Evolutionary conservation across 2,888 invertebrate species (phyloP).

Genomic region (Mesochorus sp.): DNA sequence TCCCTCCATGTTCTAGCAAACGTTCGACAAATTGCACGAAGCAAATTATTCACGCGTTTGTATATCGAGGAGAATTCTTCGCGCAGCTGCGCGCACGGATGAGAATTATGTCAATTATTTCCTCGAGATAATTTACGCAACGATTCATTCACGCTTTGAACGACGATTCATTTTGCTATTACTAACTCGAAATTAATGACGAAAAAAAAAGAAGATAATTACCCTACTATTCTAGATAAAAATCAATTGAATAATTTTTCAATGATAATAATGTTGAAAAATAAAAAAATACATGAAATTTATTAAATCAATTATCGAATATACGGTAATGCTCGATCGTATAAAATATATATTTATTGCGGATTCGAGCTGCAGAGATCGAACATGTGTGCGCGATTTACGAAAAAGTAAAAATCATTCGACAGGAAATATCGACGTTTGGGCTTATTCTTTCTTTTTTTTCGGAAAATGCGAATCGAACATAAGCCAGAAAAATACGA

Average conservation of each 20-base stretch:
- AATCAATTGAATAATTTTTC: background rate
- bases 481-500: constrained; percentile 43
- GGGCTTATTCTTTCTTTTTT: constrained; percentile 30
- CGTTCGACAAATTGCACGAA: background rate
- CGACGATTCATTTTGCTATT: background rate
- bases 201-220: too few relatives aligned
- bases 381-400: background rate
- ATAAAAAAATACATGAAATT: too few relatives aligned
- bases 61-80: background rate
- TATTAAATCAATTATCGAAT: constrained; percentile 26
- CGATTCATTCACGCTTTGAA: background rate
- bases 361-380: too few relatives aligned
- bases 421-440: constrained; percentile 19
- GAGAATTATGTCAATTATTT: background rate
- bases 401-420: constrained; percentile 9
- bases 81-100: too few relatives aligned
- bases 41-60: constrained; percentile 10
- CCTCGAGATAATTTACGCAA: background rate
- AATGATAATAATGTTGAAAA: too few relatives aligned
- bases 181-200: too few relatives aligned
- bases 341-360: too few relatives aligned
- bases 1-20: background rate
- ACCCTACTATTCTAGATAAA: too few relatives aligned
- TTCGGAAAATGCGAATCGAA: constrained; percentile 36
- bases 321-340: too few relatives aligned